Base-by-base conservation (phyloP, 2,113 vertebrate genomes). In the Edolisoma coerulescens region DNA sequence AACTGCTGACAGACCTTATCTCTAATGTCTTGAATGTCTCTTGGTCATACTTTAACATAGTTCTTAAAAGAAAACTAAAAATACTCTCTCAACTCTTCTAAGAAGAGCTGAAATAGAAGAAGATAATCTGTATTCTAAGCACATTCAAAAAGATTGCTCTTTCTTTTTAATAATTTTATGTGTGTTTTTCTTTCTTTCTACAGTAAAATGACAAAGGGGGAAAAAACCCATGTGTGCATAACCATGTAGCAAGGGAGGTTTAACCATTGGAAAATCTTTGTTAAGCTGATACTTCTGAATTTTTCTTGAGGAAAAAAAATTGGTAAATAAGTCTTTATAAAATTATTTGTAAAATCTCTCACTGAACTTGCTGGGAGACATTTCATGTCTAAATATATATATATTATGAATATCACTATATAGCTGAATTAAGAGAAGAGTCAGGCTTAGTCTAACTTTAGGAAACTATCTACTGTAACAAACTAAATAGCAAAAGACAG, bases 1-100 rank as follows among this genome's bases (percentile, higher is more conserved):
- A 98, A 96, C 89, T 96, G 95, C 81, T 97, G 97, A 97, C 96
- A 98, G 96, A 95, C 70, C 79, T 96, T 96, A 94, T 97, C 94
- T 83, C 52, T 54, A 57, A 68, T 69, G 52, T 61, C 93, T 96
- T 92, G 74, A 94, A 93, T 87, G 77, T 65, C 76, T 85, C 87
- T 90, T 70, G 70, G 69, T 87, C 87, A 90, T 80, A 79, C 93
- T 80, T 92, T 93, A 96, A 73, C 92, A 92, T 10, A 91, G 56
- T 65, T 94, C 82, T 88, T 74, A 90, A 92, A 94, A 88, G 60
- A 95, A 87, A 93, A 60, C 73, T 71, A 45, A 92, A 94, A 90
- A 84, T 94, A 45, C 44, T 84, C 56, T 90, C 93, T 75, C 81
- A 81, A 60, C 71, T 94, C 20, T 95, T 87, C 64, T 74, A n/a